Evolutionary conservation across 2,113 vertebrate genomes (phyloP).

Genomic region (Gulo gulo): DNA sequence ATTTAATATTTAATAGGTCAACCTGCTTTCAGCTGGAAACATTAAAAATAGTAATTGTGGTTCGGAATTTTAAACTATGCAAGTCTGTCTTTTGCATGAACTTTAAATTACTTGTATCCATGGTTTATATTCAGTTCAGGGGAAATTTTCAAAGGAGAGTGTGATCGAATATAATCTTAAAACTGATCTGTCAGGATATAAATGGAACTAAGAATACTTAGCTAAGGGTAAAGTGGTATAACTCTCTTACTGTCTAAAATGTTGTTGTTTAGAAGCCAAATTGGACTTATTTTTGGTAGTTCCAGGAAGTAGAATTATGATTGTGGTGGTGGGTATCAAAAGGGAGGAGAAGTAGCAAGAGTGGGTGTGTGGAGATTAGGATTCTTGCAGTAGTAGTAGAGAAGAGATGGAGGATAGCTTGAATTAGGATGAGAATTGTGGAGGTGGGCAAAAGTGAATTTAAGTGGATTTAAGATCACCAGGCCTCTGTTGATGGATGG

Average conservation of each 20-base stretch:
- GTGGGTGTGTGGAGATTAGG: not conserved
- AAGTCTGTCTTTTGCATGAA: slow-evolving; percentile 20
- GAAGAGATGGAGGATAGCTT: not conserved
- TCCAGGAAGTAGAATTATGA: not conserved
- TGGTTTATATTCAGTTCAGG: not conserved
- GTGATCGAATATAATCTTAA: not conserved
- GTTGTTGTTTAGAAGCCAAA: not conserved
- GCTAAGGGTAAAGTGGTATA: not conserved
- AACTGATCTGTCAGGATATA: not conserved
- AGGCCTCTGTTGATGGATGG: not conserved
- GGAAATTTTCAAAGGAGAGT: not conserved
- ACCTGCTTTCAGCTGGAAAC: not conserved
- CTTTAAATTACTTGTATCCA: not conserved
- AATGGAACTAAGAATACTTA: not conserved
- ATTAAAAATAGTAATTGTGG: slow-evolving; percentile 1
- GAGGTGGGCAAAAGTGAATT: not conserved
- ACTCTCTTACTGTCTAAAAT: not conserved
- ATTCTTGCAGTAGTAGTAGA: not conserved
- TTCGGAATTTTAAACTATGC: not conserved
- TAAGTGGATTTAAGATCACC: not conserved
- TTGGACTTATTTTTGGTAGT: slow-evolving; percentile 7
- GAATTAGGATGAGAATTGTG: not conserved
- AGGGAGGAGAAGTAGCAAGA: not conserved
- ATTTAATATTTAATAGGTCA: slow-evolving; percentile 20
- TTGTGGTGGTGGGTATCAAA: not conserved